Evolutionary conservation across 37 sponge, comb jelly and placozoan genomes (phyloP).

Genomic region (Hormiphora californensis): DNA sequence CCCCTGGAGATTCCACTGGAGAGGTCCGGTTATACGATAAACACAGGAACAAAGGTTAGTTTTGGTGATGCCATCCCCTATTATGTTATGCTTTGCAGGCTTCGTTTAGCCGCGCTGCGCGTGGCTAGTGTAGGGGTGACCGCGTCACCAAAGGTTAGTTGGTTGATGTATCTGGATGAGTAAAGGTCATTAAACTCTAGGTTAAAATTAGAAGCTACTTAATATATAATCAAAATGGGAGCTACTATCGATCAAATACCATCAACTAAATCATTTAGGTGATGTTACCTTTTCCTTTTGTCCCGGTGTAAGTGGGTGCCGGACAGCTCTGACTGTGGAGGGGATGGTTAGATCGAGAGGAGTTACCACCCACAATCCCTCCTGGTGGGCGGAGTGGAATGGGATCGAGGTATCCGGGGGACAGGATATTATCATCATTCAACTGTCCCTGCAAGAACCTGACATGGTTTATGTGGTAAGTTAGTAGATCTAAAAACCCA

Average conservation of each 20-base stretch:
- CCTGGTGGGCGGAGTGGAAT: conserved; percentile 6
- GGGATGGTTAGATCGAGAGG: background rate
- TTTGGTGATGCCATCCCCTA: too few relatives aligned
- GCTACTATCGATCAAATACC: too few relatives aligned
- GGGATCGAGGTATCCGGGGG: background rate
- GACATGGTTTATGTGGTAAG: conserved; percentile 18
- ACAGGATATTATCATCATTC: background rate
- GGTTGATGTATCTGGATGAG: too few relatives aligned
- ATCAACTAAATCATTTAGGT: too few relatives aligned
- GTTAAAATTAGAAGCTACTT: too few relatives aligned
- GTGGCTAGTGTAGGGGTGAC: too few relatives aligned
- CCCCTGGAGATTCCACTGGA: background rate
- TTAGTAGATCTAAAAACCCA: background rate
- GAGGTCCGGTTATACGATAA: background rate
- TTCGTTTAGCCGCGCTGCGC: too few relatives aligned
- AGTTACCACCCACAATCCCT: conserved; percentile 18
- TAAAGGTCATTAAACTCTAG: too few relatives aligned
- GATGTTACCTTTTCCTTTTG: background rate
- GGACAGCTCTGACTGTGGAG: background rate
- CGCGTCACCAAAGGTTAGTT: too few relatives aligned
- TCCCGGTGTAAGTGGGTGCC: conserved; percentile 21
- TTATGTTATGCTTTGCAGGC: too few relatives aligned
- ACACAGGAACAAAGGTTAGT: background rate
- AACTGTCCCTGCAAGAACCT: background rate
- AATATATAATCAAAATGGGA: too few relatives aligned